Evolutionary conservation across 2,888 invertebrate genomes (phyloP).

Genomic region (Brachyptera putata): DNA sequence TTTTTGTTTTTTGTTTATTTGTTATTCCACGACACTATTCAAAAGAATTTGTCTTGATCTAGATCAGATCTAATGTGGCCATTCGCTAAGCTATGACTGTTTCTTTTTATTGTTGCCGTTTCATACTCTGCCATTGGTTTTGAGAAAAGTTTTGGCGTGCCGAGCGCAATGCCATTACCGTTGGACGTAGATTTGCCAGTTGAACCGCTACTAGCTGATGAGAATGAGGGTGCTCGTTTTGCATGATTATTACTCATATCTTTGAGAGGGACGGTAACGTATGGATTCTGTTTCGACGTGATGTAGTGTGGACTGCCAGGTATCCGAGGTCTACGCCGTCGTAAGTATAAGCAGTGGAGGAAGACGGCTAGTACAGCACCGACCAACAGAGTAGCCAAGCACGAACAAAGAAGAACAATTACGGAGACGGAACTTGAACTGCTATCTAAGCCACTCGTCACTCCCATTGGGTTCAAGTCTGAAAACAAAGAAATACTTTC

Average conservation of each 20-base stretch:
- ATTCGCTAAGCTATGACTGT: constrained; percentile 65
- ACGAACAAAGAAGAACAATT: constrained; percentile 48
- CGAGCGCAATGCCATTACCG: constrained; percentile 50
- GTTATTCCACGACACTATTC: constrained; percentile 36
- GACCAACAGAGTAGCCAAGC: constrained; percentile 46
- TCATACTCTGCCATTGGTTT: constrained; percentile 72
- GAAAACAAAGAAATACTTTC: constrained; percentile 17
- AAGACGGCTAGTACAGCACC: constrained; percentile 45
- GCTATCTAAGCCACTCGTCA: constrained; percentile 29
- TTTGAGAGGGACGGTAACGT: constrained; percentile 76
- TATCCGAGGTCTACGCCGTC: constrained; percentile 52
- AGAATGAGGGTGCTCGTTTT: constrained; percentile 71
- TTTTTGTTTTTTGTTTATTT: background rate
- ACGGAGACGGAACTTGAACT: constrained; percentile 45
- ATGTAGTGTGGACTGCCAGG: constrained; percentile 79
- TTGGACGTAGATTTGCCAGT: constrained; percentile 44
- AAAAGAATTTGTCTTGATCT: constrained; percentile 65
- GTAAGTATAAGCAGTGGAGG: constrained; percentile 49
- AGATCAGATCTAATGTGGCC: constrained; percentile 57
- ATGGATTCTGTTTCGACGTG: constrained; percentile 72
- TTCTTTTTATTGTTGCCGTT: constrained; percentile 69
- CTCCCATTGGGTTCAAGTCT: constrained; percentile 30
- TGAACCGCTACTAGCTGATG: constrained; percentile 38
- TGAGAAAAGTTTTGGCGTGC: constrained; percentile 62
- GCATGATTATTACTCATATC: constrained; percentile 54